Conservation (phyloP, 2,888 invertebrate species). For the Ferrisia virgata region DNA sequence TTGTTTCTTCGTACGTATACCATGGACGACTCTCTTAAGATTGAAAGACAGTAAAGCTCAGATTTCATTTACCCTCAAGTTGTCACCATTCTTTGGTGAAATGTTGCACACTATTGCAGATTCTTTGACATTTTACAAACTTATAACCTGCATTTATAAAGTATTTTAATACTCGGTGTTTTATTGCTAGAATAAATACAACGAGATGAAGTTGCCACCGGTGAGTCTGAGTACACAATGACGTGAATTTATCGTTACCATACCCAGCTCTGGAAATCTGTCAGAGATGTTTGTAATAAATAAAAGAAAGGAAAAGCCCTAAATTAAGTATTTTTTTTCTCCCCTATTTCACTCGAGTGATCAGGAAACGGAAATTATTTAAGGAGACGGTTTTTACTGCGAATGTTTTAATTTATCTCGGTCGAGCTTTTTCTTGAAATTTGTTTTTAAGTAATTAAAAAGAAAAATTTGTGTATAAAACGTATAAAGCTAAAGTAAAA, state of each 20-base stretch:
- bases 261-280: not conserved
- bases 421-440: not conserved
- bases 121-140: not conserved
- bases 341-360: not conserved
- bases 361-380: not conserved
- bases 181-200: not conserved
- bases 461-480: not conserved
- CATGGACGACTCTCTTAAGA: no score
- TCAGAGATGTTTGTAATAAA: not conserved
- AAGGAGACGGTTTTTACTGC: not conserved
- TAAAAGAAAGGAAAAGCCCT: not conserved
- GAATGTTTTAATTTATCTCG: not conserved
- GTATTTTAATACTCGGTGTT: not conserved
- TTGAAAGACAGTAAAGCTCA: not conserved
- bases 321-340: not conserved
- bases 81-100: not conserved
- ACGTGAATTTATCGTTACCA: not conserved
- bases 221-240: not conserved
- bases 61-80: not conserved
- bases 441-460: not conserved
- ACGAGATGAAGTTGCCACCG: not conserved
- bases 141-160: not conserved
- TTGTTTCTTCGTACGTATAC: no score
- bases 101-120: not conserved
- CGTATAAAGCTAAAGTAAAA: not conserved